Conservation (phyloP, 2,888 invertebrate species). For the Lepas anatifera region DNA sequence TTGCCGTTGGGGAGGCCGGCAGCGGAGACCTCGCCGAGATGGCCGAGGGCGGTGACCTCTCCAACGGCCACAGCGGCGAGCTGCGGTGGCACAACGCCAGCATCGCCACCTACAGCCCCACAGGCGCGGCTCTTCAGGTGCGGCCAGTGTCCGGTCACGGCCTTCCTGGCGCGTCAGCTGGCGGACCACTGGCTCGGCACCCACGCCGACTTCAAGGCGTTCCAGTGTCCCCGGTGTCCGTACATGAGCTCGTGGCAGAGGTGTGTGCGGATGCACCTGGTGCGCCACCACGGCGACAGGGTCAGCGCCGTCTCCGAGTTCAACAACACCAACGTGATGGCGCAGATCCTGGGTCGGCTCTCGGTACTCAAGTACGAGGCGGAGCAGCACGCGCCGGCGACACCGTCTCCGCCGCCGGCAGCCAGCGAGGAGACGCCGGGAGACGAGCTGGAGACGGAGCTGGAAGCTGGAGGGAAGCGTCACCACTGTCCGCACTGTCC, state of each 20-base stretch:
- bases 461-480: constrained; percentile 38
- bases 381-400: constrained; percentile 15
- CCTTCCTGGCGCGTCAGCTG: constrained; percentile 51
- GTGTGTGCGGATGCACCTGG: constrained; percentile 57
- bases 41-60: constrained; percentile 7
- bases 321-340: constrained; percentile 47
- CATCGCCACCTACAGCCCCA: constrained; percentile 64
- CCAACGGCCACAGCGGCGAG: constrained; percentile 41
- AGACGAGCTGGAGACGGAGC: constrained; percentile 19
- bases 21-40: too few relatives aligned
- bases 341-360: constrained; percentile 56
- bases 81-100: constrained; percentile 64
- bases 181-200: constrained; percentile 67
- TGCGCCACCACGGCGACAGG: constrained; percentile 56
- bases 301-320: constrained; percentile 38
- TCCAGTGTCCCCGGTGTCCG: constrained; percentile 52
- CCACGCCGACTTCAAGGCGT: constrained; percentile 52
- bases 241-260: constrained; percentile 64
- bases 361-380: constrained; percentile 40
- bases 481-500: constrained; percentile 80
- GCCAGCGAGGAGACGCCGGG: constrained; percentile 17
- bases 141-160: constrained; percentile 61
- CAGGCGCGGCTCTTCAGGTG: constrained; percentile 61
- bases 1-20: not conserved
- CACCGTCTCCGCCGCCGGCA: constrained; percentile 11